Percentiles rank a stretch among this genome's conserved stretches.
phyloP scores from a whole-genome alignment of 2,888 invertebrate species.

The Spatulosminthurus flaviceps region DNA sequence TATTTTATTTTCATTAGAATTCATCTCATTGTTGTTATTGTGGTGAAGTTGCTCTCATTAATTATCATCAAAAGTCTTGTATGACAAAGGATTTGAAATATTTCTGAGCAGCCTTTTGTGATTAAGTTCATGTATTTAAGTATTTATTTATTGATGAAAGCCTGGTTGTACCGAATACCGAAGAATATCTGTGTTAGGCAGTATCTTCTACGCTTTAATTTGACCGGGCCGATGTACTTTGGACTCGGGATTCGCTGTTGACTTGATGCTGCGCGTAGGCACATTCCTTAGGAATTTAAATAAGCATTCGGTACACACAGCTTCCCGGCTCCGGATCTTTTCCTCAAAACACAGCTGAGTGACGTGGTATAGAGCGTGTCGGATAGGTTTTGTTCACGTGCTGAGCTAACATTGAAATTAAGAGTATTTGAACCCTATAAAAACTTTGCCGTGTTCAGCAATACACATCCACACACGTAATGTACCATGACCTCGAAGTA shows the following conservation, averaged over 20 bases:
- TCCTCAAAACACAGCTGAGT: too few relatives aligned
- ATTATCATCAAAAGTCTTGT: conserved; percentile 2
- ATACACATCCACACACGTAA: background rate
- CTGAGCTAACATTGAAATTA: background rate
- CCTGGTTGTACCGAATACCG: background rate
- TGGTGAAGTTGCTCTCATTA: background rate
- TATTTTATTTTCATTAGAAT: conserved; percentile 19
- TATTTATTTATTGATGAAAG: too few relatives aligned
- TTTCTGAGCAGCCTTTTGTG: conserved; percentile 7
- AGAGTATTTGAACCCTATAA: background rate
- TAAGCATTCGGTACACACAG: background rate
- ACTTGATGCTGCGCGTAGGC: conserved; percentile 4
- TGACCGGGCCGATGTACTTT: conserved; percentile 22
- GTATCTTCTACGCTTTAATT: conserved; percentile 19
- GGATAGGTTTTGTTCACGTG: background rate
- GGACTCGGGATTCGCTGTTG: conserved; percentile 8
- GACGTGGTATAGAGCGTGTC: background rate
- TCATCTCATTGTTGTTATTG: background rate
- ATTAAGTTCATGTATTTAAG: background rate
- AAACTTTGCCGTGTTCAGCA: too few relatives aligned
- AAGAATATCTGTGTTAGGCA: background rate
- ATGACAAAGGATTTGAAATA: conserved; percentile 1
- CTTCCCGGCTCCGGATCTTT: conserved; percentile 19
- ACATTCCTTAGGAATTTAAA: background rate
- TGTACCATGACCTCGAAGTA: background rate